phyloP scores from a whole-genome alignment of 2,888 invertebrate species.

The Plagodis dolabraria region DNA sequence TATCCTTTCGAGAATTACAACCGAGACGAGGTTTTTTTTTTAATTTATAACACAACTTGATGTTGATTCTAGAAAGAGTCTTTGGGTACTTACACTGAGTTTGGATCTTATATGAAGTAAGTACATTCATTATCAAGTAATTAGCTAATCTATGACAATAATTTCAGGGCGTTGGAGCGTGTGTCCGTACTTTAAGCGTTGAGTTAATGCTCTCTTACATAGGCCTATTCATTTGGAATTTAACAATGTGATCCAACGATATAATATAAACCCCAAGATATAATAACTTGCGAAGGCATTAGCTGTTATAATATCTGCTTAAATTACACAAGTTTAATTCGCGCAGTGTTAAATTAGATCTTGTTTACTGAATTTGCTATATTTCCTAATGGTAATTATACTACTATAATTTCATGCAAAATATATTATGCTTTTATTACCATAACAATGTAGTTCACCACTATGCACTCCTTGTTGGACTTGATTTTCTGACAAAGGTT shows the following conservation, averaged over 20 bases:
- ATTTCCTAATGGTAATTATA: too few relatives aligned
- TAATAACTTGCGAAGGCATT: neutral
- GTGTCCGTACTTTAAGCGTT: constrained; percentile 63
- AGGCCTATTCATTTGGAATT: constrained; percentile 73
- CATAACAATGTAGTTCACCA: too few relatives aligned
- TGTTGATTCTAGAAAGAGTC: too few relatives aligned
- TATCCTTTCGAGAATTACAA: too few relatives aligned
- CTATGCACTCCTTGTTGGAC: too few relatives aligned
- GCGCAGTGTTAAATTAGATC: constrained; percentile 26
- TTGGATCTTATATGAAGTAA: neutral
- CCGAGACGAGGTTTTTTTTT: too few relatives aligned
- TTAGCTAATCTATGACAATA: constrained; percentile 60
- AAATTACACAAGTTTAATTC: constrained; percentile 59
- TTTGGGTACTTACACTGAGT: too few relatives aligned
- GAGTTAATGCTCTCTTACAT: constrained; percentile 68
- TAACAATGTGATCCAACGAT: constrained; percentile 65
- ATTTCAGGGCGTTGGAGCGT: constrained; percentile 64
- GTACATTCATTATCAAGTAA: neutral
- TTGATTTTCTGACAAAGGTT: too few relatives aligned
- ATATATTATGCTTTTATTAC: too few relatives aligned
- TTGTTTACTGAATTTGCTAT: too few relatives aligned
- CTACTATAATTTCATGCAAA: too few relatives aligned
- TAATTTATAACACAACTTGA: too few relatives aligned
- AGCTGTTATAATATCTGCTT: constrained; percentile 44
- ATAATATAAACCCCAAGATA: constrained; percentile 39